Conservation (phyloP, 2,113 vertebrate genomes). For the Alces alces region DNA sequence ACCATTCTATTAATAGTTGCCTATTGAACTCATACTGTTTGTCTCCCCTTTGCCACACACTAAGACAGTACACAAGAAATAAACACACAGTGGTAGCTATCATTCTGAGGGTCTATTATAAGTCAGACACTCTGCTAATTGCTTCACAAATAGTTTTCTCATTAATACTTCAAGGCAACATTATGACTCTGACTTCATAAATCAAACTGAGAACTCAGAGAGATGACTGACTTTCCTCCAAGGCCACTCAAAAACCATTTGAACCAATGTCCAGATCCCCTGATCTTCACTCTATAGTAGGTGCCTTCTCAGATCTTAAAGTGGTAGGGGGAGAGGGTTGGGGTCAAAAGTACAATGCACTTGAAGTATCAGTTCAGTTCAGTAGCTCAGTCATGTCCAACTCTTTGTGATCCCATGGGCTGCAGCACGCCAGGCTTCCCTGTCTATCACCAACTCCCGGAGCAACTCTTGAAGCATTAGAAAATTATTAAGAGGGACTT, state of each 20-base stretch:
- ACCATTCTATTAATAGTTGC: background rate
- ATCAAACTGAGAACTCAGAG: background rate
- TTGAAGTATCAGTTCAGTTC: background rate
- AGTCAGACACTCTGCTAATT: background rate
- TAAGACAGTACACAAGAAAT: background rate
- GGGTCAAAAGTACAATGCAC: background rate
- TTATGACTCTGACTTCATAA: background rate
- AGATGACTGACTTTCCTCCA: background rate
- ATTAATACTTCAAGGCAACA: background rate
- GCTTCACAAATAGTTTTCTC: constrained; percentile 21
- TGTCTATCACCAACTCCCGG: background rate
- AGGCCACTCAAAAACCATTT: background rate
- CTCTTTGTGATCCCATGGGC: background rate
- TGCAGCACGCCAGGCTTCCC: background rate
- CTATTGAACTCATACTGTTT: background rate
- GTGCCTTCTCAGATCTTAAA: background rate
- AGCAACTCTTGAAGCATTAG: background rate
- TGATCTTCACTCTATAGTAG: background rate
- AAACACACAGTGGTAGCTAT: background rate
- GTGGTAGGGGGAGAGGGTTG: background rate
- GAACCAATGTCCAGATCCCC: background rate
- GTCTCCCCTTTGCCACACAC: background rate
- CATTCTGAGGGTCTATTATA: background rate
- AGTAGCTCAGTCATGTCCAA: accelerated
- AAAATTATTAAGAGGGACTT: background rate